phyloP scores from a whole-genome alignment of 2,113 vertebrate genomes.

The Corythornis cristatus region DNA sequence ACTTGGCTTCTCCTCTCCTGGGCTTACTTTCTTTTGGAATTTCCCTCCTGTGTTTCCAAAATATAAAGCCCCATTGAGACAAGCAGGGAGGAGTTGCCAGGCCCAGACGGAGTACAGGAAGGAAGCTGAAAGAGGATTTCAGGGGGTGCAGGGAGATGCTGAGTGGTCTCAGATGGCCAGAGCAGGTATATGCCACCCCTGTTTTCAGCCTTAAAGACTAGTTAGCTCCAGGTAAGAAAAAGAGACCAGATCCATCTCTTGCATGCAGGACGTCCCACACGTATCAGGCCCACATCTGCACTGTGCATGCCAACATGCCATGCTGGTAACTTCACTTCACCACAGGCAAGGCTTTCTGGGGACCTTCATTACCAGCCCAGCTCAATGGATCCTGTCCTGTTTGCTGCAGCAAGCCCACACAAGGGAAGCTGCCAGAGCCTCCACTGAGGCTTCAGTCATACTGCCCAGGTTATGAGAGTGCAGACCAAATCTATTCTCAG shows the following conservation, averaged over 20 bases:
- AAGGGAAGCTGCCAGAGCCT: not conserved
- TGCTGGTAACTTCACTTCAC: not conserved
- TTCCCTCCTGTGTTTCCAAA: not conserved
- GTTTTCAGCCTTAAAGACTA: not conserved
- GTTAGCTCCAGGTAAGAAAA: not conserved
- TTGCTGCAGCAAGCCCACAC: not conserved
- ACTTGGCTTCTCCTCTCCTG: not conserved
- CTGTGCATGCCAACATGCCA: accelerated
- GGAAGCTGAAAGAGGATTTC: not conserved
- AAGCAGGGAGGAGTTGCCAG: not conserved
- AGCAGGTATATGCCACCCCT: not conserved
- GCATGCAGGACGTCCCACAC: not conserved
- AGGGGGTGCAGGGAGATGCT: not conserved
- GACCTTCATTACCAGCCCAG: not conserved
- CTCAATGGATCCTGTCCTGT: not conserved
- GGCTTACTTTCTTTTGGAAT: not conserved
- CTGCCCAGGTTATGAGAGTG: accelerated
- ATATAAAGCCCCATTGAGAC: not conserved
- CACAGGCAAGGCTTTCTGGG: not conserved
- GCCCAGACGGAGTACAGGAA: not conserved
- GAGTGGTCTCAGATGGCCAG: not conserved
- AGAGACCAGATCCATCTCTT: not conserved
- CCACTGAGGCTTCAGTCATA: not conserved
- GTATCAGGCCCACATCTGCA: not conserved
- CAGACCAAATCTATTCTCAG: not conserved